These are phyloP conservation scores for Porites divaricata DNA, from an alignment of 92 coral and sea anemone genomes.

Conservation along the genomic window DNA sequence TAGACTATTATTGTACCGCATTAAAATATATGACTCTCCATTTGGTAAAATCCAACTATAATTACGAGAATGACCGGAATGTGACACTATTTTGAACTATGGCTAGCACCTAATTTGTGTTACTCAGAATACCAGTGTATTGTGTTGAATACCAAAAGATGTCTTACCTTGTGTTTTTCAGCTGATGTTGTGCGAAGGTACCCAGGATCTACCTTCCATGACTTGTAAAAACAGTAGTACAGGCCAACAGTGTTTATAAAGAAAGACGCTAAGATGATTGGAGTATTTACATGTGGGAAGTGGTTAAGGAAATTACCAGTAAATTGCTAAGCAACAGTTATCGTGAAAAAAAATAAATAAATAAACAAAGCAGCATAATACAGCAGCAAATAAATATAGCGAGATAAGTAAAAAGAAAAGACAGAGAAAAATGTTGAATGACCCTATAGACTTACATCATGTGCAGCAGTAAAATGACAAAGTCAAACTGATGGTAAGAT, in stretches of 20 bases:
- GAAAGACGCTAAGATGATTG: constrained; percentile 65
- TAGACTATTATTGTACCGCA: too few relatives aligned
- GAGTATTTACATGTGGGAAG: constrained; percentile 60
- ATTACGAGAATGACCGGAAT: too few relatives aligned
- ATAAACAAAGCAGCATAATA: not conserved
- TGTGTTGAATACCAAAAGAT: not conserved
- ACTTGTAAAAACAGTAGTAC: constrained; percentile 88
- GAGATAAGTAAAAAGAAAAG: not conserved
- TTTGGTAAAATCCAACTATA: too few relatives aligned
- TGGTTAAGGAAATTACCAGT: constrained; percentile 70
- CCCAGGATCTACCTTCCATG: constrained; percentile 96
- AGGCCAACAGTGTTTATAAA: constrained; percentile 79
- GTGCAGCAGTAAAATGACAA: too few relatives aligned
- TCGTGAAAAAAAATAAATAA: not conserved
- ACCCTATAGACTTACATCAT: too few relatives aligned
- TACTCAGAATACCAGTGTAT: too few relatives aligned
- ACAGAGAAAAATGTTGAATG: too few relatives aligned
- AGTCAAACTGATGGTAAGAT: too few relatives aligned
- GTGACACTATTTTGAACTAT: too few relatives aligned
- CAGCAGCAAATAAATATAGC: not conserved
- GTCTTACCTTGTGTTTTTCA: constrained; percentile 80
- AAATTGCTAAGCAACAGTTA: not conserved
- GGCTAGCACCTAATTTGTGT: too few relatives aligned
- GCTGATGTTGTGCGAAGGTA: constrained; percentile 73
- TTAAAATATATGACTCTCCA: too few relatives aligned